These are phyloP conservation scores for Crenichthys baileyi DNA, from an alignment of 2,797 vertebrate species.

Conservation along the genomic window DNA sequence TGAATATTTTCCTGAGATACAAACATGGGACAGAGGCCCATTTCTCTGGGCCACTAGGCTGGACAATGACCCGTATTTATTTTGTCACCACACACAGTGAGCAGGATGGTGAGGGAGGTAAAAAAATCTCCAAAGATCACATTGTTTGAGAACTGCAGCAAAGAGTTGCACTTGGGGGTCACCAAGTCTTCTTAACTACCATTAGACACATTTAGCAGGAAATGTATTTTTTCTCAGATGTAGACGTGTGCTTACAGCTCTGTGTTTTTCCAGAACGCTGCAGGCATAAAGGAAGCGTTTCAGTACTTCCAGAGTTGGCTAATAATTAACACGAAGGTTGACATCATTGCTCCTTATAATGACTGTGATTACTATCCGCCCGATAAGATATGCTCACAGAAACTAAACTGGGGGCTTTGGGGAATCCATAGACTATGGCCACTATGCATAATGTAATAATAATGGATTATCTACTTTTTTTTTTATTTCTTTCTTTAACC, in stretches of 20 bases:
- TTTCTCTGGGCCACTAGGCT: no score
- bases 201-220: no score
- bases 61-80: no score
- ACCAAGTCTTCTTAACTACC: no score
- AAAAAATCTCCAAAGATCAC: no score
- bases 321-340: slow-evolving; percentile 62
- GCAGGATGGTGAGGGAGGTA: no score
- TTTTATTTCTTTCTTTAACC: background rate
- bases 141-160: no score
- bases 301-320: slow-evolving; percentile 19
- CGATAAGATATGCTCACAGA: slow-evolving; percentile 26
- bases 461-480: background rate
- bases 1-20: no score
- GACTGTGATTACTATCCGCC: slow-evolving; percentile 36
- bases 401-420: slow-evolving; percentile 9
- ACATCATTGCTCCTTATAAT: slow-evolving; percentile 51
- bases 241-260: slow-evolving; percentile 7
- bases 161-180: no score
- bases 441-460: background rate
- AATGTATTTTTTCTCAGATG: no score
- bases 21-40: no score
- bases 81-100: no score
- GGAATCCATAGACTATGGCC: background rate
- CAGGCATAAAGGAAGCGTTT: slow-evolving; percentile 28
- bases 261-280: slow-evolving; percentile 39